Evolutionary conservation across 2,113 vertebrate genomes (phyloP), one percentile per base, ranked within the genome.

Genomic region (Dascyllus trimaculatus): DNA sequence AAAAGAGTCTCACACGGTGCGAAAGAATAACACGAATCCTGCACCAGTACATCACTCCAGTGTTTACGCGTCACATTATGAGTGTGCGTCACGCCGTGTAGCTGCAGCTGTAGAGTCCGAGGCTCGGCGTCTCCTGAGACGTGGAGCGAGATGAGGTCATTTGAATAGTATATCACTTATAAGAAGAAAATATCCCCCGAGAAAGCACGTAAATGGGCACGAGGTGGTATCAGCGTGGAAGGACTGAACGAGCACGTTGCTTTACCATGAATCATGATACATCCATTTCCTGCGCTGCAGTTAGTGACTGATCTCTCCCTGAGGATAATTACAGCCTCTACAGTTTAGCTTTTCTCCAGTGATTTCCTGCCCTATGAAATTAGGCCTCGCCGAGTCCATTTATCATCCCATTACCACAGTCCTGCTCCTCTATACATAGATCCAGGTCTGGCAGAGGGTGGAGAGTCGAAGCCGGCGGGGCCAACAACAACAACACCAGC

Each of bases 281-380:
- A 63, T 86, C 88, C 75, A 78, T 90, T 91, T 93, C 88, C 91
- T 90, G 86, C 46, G 26, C 76, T 75, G 83, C 62, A 82, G 81
- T 91, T 86, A 81, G 76, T 91, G 85, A 90, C 73, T 62, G 85
- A 93, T 94, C 84, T 92, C 77, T 87, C 93, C 91, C 90, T 32
- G 69, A 86, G 88, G 88, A 88, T 88, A 93, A 93, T 94, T 90
- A 91, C 89, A 90, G 87, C 83, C 87, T 90, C 85, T 78, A 66
- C 86, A 84, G 71, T 89, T 92, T 71, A 90, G 85, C 88, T 85
- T 91, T 89, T 90, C 91, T 88, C 89, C 84, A 81, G 90, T 85
- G 85, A 93, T 93, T 93, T 93, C 91, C 93, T 93, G 91, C 88
- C 88, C 83, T 71, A 71, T 89, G 88, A 91, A 94, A 93, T 92